Conservation (phyloP, 1,140 invertebrate species). For the Cotesia chilonis region DNA sequence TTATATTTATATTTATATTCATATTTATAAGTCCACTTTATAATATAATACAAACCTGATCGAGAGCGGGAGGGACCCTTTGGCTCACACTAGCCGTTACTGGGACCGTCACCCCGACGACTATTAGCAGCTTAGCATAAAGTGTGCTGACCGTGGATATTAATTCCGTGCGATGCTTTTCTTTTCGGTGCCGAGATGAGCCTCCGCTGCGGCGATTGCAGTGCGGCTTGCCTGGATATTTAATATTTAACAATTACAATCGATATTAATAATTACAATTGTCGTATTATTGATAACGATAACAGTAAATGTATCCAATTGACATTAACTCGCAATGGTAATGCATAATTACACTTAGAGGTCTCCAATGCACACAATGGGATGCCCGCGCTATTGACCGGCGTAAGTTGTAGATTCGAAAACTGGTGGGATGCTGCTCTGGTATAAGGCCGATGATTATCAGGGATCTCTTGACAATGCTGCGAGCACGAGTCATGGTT, state of each 20-base stretch:
- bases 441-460: conserved; percentile 22
- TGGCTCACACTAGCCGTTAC: conserved; percentile 76
- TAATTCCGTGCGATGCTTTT: conserved; percentile 53
- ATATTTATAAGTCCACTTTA: no score
- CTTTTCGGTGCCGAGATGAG: conserved; percentile 34
- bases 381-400: conserved; percentile 48
- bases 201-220: conserved; percentile 20
- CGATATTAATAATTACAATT: no score
- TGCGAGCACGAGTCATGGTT: conserved; percentile 24
- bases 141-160: conserved; percentile 74
- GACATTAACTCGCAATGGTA: background rate
- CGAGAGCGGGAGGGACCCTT: conserved; percentile 71
- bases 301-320: no score
- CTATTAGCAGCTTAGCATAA: conserved; percentile 81
- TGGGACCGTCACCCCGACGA: conserved; percentile 78
- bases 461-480: conserved; percentile 25
- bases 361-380: conserved; percentile 50
- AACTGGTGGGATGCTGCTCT: conserved; percentile 17
- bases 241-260: no score
- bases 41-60: conserved; percentile 66
- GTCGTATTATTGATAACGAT: no score
- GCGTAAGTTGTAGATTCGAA: conserved; percentile 51
- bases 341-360: conserved; percentile 47
- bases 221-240: conserved; percentile 35
- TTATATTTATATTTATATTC: background rate